A percentile compares a stretch with the other conserved stretches of the same genome.
phyloP scores from a whole-genome alignment of 2,113 vertebrate species.

The Nothoprocta perdicaria region DNA sequence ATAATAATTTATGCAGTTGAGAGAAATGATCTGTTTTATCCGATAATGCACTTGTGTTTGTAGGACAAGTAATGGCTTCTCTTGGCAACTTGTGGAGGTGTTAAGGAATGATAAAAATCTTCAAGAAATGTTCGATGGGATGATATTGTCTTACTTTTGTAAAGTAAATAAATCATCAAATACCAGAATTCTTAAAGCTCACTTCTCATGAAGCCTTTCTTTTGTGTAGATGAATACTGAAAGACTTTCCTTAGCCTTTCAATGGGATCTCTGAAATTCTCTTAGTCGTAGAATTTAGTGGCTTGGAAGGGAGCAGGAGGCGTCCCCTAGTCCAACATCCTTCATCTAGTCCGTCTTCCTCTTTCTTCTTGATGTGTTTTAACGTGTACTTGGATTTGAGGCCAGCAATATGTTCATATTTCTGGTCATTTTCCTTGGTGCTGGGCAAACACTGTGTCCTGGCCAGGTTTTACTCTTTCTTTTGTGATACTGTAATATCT shows the following conservation, averaged over 20 bases:
- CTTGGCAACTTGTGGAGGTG: neutral
- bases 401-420: neutral
- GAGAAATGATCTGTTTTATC: neutral
- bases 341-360: neutral
- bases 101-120: neutral
- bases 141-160: neutral
- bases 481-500: neutral
- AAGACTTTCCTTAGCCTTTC: neutral
- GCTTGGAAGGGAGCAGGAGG: neutral
- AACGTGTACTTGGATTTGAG: neutral
- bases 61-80: neutral
- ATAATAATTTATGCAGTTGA: neutral
- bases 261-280: neutral
- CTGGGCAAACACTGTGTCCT: neutral
- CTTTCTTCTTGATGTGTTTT: neutral
- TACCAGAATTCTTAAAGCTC: neutral
- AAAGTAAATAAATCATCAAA: neutral
- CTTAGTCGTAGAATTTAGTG: neutral
- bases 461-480: neutral
- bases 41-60: neutral
- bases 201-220: neutral
- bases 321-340: neutral
- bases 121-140: neutral
- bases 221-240: neutral
- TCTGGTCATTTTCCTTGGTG: neutral